phyloP scores from a whole-genome alignment of 2,113 vertebrate genomes.

The Cephalophus harveyi region DNA sequence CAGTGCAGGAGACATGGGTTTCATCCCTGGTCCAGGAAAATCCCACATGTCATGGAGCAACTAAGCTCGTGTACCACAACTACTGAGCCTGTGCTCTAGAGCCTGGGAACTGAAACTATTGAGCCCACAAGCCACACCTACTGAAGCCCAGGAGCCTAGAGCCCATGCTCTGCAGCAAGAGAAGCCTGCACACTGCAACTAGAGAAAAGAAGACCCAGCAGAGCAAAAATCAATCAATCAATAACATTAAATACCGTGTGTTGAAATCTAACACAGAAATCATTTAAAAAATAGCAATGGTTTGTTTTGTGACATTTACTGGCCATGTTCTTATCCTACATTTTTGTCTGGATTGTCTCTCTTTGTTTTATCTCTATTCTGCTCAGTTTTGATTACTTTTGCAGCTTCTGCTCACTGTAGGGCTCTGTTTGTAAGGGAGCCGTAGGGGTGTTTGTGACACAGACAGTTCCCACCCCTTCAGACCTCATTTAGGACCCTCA shows the following conservation, averaged over 20 bases:
- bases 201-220: background rate
- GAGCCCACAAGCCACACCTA: background rate
- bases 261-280: background rate
- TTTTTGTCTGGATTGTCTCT: background rate
- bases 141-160: background rate
- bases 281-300: background rate
- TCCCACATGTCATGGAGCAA: background rate
- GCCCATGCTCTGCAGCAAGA: background rate
- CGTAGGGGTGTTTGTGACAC: background rate
- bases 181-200: background rate
- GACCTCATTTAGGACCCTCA: background rate
- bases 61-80: background rate
- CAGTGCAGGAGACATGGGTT: background rate
- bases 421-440: background rate
- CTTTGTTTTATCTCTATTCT: background rate
- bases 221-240: background rate
- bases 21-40: background rate
- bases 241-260: background rate
- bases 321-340: background rate
- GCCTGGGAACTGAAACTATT: background rate
- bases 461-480: background rate
- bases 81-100: background rate
- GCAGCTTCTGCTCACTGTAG: background rate
- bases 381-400: background rate
- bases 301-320: background rate